Conservation (phyloP, 2,888 invertebrate genomes). For the Apoderus coryli region DNA sequence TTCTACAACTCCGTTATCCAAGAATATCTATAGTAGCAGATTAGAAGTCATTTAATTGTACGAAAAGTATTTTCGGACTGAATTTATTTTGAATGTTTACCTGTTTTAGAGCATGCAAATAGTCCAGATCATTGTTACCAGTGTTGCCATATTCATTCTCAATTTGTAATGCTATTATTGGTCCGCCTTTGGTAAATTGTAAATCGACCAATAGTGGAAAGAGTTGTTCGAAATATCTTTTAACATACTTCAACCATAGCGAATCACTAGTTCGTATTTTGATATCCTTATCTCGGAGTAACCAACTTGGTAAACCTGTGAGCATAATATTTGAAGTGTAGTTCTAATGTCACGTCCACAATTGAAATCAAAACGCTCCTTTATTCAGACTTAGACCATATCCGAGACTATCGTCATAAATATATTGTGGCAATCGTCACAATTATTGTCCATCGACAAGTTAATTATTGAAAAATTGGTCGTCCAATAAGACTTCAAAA, state of each 20-base stretch:
- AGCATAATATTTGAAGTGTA: conserved; percentile 1
- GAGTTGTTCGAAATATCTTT: conserved; percentile 36
- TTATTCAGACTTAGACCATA: no score
- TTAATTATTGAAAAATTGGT: no score
- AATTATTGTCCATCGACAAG: no score
- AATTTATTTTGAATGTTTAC: conserved; percentile 3
- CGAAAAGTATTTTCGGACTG: no score
- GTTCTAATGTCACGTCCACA: conserved; percentile 1
- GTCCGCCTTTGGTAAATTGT: conserved; percentile 60
- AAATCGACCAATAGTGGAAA: conserved; percentile 35
- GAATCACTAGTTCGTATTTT: conserved; percentile 26
- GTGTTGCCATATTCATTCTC: conserved; percentile 63
- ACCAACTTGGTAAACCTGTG: conserved; percentile 25
- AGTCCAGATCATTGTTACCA: conserved; percentile 21
- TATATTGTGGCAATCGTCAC: no score
- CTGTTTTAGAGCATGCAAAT: conserved; percentile 32
- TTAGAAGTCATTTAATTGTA: no score
- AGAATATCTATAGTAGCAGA: conserved; percentile 12
- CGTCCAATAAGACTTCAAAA: no score
- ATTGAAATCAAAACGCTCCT: no score
- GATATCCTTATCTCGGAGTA: conserved; percentile 31
- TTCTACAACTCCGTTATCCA: conserved; percentile 27
- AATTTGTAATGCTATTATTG: conserved; percentile 73
- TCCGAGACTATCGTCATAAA: no score
- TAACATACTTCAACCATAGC: conserved; percentile 29